phyloP scores from a whole-genome alignment of 2,797 vertebrate species.

The Thunnus albacares region DNA sequence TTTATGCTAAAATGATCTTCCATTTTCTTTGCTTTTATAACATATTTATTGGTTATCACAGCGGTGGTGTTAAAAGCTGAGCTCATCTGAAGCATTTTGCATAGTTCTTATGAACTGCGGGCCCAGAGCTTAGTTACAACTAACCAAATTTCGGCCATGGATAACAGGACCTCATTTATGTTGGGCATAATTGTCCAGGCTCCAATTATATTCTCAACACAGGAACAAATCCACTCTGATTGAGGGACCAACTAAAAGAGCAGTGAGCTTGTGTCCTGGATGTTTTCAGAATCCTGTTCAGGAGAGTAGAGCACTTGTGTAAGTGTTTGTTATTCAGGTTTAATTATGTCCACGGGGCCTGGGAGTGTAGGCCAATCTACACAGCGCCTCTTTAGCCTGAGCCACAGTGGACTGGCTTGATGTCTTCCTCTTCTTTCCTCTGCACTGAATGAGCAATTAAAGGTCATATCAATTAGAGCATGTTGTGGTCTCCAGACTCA shows the following conservation, averaged over 20 bases:
- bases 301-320: conserved; percentile 81
- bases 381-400: conserved; percentile 82
- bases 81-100: not conserved
- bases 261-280: conserved; percentile 77
- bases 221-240: conserved; percentile 78
- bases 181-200: conserved; percentile 74
- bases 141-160: conserved; percentile 41
- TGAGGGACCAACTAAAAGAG: conserved; percentile 74
- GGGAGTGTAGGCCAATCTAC: conserved; percentile 85
- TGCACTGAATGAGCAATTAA: conserved; percentile 88
- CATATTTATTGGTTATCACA: conserved; percentile 6
- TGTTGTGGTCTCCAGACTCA: conserved; percentile 88
- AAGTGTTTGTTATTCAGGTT: conserved; percentile 90
- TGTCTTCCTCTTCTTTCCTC: conserved; percentile 87
- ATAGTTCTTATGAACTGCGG: conserved; percentile 36
- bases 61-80: conserved; percentile 18
- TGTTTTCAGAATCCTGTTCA: conserved; percentile 81
- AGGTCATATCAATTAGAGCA: conserved; percentile 91
- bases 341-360: conserved; percentile 90
- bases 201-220: conserved; percentile 77
- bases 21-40: not conserved
- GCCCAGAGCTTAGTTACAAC: conserved; percentile 45
- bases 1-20: not conserved
- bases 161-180: conserved; percentile 68
- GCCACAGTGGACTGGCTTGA: conserved; percentile 86